Evolutionary conservation across 2,113 vertebrate species (phyloP), one percentile per base, ranked within the genome.

Genomic region (Lethenteron camtschaticum): DNA sequence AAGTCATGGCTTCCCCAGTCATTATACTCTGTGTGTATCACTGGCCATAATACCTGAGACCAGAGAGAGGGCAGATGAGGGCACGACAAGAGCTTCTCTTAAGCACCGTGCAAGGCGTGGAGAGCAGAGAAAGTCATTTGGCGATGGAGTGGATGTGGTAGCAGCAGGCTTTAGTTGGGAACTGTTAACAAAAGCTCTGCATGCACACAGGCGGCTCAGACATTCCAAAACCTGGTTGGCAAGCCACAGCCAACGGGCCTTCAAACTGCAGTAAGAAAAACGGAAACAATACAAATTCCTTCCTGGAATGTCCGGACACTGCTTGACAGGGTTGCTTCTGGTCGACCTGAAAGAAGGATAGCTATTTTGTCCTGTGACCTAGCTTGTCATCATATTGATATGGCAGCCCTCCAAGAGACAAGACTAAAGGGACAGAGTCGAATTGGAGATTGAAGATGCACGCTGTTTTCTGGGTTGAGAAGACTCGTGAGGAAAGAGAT

Each of bases 91-190:
- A 66, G 63, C 10, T 66, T n/a, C 10, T 66, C 3, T 8, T 66
- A 16, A 11, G 10, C 24, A 66, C 63, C 24, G 63, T 66, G 63
- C 63, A 66, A 66, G 63, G 63, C 63, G 10, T 66, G 8, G 63
- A 66, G 63, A 16, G 63, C 24, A 16, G 10, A 24, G 63, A 66
- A 66, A 66, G 63, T 24, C 10, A n/a, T 66, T n/a, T 66, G 63
- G 63, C 3, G 8, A 66, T 24, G 24, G 63, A 66, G 63, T 9
- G 8, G 24, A 66, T n/a, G 63, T 66, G 63, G 24, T 66, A 24
- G 8, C 9, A 66, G 63, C 63, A 66, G 63, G 63, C 63, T 66
- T 66, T n/a, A 66, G 63, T 24, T 66, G 63, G 63, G 24, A 66
- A 24, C 24, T 66, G 63, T 24, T 66, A 8, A 66, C 63, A 16